Conservation (phyloP, 2,797 vertebrate species). For the Lacerta bilineata region DNA sequence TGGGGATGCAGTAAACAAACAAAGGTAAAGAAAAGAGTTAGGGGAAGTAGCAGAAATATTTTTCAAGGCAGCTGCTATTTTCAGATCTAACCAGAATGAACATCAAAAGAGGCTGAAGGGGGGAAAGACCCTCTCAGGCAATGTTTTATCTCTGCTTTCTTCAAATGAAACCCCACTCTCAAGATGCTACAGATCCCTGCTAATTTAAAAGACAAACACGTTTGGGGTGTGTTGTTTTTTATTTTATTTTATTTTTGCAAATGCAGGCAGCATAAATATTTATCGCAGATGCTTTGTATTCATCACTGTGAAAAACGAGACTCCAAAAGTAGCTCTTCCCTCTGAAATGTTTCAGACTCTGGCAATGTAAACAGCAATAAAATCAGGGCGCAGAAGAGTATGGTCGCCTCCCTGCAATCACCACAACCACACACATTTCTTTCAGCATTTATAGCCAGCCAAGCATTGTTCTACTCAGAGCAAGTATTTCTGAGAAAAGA, state of each 20-base stretch:
- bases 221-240: too few relatives aligned
- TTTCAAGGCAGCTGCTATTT: conserved; percentile 64
- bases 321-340: conserved; percentile 37
- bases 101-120: conserved; percentile 63
- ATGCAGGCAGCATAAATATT: conserved; percentile 65
- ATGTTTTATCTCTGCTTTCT: conserved; percentile 56
- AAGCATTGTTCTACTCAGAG: conserved; percentile 20
- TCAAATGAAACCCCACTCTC: conserved; percentile 48
- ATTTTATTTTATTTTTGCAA: conserved; percentile 27
- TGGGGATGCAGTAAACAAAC: conserved; percentile 64
- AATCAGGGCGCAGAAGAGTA: background rate
- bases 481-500: conserved; percentile 23
- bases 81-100: conserved; percentile 64
- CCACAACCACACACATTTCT: background rate
- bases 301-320: conserved; percentile 47
- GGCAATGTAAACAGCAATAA: conserved; percentile 34
- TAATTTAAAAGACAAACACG: conserved; percentile 65
- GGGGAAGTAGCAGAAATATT: conserved; percentile 55
- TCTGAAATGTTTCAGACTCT: conserved; percentile 53
- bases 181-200: conserved; percentile 58
- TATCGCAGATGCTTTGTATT: conserved; percentile 57
- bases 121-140: conserved; percentile 60
- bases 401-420: conserved; percentile 1
- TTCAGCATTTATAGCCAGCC: background rate
- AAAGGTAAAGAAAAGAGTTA: conserved; percentile 66